Conservation (phyloP, 1,140 invertebrate genomes). For the Pseudomyrmex gracilis region DNA sequence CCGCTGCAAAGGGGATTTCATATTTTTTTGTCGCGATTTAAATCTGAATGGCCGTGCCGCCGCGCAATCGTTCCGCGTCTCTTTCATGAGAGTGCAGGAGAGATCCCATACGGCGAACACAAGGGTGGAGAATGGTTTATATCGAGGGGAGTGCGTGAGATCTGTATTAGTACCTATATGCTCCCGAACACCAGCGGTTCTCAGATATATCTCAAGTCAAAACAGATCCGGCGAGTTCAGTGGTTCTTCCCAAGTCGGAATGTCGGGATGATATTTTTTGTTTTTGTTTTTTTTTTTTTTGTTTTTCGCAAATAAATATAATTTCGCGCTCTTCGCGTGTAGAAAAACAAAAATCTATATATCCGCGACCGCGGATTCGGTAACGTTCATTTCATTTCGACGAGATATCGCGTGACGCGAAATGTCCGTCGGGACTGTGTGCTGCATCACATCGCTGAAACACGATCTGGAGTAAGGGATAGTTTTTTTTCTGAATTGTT, state of each 20-base stretch:
- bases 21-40: conserved; percentile 82
- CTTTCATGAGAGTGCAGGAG: conserved; percentile 75
- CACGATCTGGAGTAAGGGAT: conserved; percentile 70
- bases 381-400: conserved; percentile 22
- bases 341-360: not conserved
- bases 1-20: conserved; percentile 80
- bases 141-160: conserved; percentile 84
- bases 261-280: not conserved
- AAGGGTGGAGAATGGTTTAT: conserved; percentile 82
- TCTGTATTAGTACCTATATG: conserved; percentile 84
- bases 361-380: conserved; percentile 10
- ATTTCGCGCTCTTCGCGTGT: not conserved
- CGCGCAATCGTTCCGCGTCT: conserved; percentile 74
- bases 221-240: conserved; percentile 14
- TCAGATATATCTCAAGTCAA: conserved; percentile 69
- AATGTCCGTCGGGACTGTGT: conserved; percentile 62
- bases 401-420: conserved; percentile 68
- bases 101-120: conserved; percentile 79
- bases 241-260: not conserved
- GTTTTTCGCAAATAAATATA: not conserved
- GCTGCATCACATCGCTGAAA: conserved; percentile 70
- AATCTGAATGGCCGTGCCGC: conserved; percentile 83
- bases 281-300: too few species aligned
- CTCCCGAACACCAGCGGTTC: conserved; percentile 77
- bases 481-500: conserved; percentile 61